Evolutionary conservation across 2,888 invertebrate genomes (phyloP), one percentile per base, ranked within the genome.

Genomic region (Andrena praecox): DNA sequence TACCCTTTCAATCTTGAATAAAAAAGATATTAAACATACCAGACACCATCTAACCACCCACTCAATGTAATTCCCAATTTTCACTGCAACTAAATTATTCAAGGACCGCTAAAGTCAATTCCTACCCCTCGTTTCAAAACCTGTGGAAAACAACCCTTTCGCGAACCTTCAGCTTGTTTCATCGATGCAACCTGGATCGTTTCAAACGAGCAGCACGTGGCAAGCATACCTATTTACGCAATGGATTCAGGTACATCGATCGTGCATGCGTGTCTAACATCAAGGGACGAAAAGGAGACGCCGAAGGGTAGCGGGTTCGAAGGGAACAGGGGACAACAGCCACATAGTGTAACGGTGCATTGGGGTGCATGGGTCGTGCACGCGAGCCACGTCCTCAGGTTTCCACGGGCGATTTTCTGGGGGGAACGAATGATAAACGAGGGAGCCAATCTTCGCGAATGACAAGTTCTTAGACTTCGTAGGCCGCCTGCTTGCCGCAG

Each of bases 401-500:
- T 67, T 62, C 71, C 60, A 33, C 67, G 52, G 48, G 54, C 70
- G 66, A 60, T 50, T 48, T 48, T 54, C 67, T 54, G 60, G 66
- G 42, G 42, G 66, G 29, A 33, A n/a, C 48, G 62, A 80, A 75
- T 62, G 74, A 80, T 59, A 62, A 71, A 62, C 81, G 81, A 27
- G 7, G 31, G 50, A 48, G 20, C 50, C 60, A 66, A 80, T 73
- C 78, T 64, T 31, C 72, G 16, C 68, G 54, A 27, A 27, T 8
- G 52, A 66, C 70, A 52, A 29, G 70, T 71, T 62, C 67, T 60
- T 62, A 42, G n/a, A 66, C 12, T 27, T 29, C 24, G 20, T n/a
- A n/a, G 56, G 35, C 62, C 29, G 29, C 35, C 52, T 68, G 12
- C 35, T 56, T 27, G 10, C 20, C 10, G 7, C 54, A 54, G 63